Base-by-base conservation (phyloP, 2,888 invertebrate species). In the Rhogogaster chlorosoma region DNA sequence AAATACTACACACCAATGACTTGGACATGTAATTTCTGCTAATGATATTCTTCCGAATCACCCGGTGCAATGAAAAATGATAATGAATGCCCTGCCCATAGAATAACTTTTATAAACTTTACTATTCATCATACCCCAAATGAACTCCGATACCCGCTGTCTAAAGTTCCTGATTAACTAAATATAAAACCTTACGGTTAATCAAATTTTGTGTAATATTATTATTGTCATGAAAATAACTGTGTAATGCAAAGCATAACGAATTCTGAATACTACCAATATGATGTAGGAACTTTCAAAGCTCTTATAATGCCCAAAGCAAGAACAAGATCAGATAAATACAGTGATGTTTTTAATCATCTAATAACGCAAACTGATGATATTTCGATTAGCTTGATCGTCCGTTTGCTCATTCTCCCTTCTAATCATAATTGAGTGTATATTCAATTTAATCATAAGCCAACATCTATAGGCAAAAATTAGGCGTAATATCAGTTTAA, bases 401-500 rank as follows among this genome's bases (percentile, higher is more conserved):
- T 45, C 53, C 18, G 18, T 77, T 15, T 22, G 7, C 26, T n/a
- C n/a, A 75, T 29, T 53, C 5, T 29, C 1, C 29, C 53, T 77
- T 53, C 9, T 77, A n/a, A 53, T 49, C 12, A 77, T 49, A 77
- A 18, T 10, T 53, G 38, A 4, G 15, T 77, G 32, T 49, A 49
- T 49, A 29, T 77, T 77, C 32, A 18, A 77, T 49, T 29, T 49
- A 15, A 45, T 45, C 45, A 45, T 29, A 26, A 77, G 77, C 77
- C 77, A 36, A 70, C 18, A 70, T 36, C 18, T 32, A 70, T 73
- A 42, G 10, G 42, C 42, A 1, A 36, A 32, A 73, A 73, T 42
- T 73, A 42, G 9, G 71, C 71, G n/a, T 42, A 73, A 73, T 22
- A 42, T 73, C 49, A 77, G 29, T 49, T 42, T 53, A n/a, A 29